Conservation (phyloP, 2,113 vertebrate genomes). For the Nothobranchius kuhntae region DNA sequence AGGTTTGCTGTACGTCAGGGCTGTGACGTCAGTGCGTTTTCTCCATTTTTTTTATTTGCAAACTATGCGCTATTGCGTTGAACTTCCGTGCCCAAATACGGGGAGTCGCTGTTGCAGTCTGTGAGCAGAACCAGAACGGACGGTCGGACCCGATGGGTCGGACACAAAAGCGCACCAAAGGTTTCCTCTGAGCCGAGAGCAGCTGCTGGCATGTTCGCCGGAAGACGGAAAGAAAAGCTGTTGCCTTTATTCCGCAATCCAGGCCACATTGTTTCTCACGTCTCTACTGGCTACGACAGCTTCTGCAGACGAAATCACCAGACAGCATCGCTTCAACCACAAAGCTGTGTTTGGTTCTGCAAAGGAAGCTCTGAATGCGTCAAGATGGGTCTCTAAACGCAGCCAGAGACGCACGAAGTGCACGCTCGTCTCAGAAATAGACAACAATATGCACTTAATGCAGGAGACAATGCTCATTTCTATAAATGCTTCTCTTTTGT, state of each 20-base stretch:
- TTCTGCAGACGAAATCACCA: conserved; percentile 1
- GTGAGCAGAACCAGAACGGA: conserved; percentile 2
- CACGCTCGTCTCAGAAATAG: background rate
- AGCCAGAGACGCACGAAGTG: background rate
- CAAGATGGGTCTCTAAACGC: background rate
- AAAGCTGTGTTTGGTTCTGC: background rate
- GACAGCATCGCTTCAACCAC: conserved; percentile 29
- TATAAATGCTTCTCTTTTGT: too few relatives aligned
- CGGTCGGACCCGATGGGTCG: background rate
- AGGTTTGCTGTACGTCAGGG: conserved; percentile 72
- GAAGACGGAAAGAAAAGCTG: background rate
- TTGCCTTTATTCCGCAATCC: background rate
- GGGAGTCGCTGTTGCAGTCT: background rate
- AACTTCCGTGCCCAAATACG: conserved; percentile 73
- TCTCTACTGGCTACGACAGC: background rate
- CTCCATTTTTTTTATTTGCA: conserved; percentile 64
- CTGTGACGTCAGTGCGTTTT: conserved; percentile 73
- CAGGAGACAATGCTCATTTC: too few relatives aligned
- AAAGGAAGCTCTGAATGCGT: background rate
- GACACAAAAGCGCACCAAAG: background rate
- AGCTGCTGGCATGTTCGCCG: background rate
- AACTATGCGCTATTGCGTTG: conserved; percentile 65
- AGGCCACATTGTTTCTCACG: background rate
- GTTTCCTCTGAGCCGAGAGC: background rate
- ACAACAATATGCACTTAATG: too few relatives aligned